These are phyloP conservation scores for Danaus melanippus DNA, from an alignment of 1,140 invertebrate genomes.

Conservation along the genomic window DNA sequence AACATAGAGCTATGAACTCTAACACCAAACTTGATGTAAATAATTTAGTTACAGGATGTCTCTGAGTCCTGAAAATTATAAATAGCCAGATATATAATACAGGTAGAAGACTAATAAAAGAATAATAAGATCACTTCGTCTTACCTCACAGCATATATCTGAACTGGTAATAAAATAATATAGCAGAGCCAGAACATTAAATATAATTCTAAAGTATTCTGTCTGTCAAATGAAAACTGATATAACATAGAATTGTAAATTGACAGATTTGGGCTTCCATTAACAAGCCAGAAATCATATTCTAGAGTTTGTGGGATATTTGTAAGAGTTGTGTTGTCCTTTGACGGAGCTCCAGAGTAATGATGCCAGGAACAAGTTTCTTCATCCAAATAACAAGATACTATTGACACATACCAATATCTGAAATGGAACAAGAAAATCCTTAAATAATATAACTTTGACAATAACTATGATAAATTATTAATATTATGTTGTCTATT, in stretches of 20 bases:
- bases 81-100: slow-evolving; percentile 5
- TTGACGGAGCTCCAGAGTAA: slow-evolving; percentile 61
- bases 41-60: slow-evolving; percentile 91
- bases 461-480: slow-evolving; percentile 7
- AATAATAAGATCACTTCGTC: slow-evolving; percentile 3
- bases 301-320: slow-evolving; percentile 72
- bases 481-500: background rate
- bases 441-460: slow-evolving; percentile 9
- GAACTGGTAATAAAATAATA: slow-evolving; percentile 88
- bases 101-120: background rate
- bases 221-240: slow-evolving; percentile 97
- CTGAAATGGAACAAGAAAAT: slow-evolving; percentile 65
- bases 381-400: slow-evolving; percentile 89
- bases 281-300: slow-evolving; percentile 97
- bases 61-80: slow-evolving; percentile 76
- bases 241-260: slow-evolving; percentile 90
- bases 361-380: slow-evolving; percentile 88
- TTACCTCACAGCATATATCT: slow-evolving; percentile 87
- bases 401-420: slow-evolving; percentile 97
- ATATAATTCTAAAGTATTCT: slow-evolving; percentile 94
- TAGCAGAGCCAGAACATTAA: slow-evolving; percentile 91
- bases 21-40: slow-evolving; percentile 90
- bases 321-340: slow-evolving; percentile 50
- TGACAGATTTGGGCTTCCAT: slow-evolving; percentile 92
- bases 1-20: slow-evolving; percentile 87